phyloP scores from a whole-genome alignment of 2,113 vertebrate genomes.

The Callospermophilus lateralis region DNA sequence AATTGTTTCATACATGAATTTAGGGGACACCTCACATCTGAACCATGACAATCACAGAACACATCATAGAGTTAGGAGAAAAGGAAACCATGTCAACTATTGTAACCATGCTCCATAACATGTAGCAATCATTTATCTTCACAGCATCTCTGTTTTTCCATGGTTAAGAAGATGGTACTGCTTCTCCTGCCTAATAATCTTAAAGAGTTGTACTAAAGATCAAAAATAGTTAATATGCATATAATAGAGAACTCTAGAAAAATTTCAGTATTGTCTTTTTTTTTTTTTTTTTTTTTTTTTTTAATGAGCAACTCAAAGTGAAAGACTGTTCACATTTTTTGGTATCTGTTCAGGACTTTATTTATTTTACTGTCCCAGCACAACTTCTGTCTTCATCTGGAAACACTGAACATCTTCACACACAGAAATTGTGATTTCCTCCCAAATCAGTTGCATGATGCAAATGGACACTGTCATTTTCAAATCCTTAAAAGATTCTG shows the following conservation, averaged over 20 bases:
- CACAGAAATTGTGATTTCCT: constrained; percentile 11
- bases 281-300: too few species aligned
- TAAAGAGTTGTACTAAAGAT: background rate
- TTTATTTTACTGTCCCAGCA: background rate
- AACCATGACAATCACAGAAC: background rate
- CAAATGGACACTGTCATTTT: background rate
- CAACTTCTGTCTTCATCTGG: background rate
- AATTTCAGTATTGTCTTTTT: background rate
- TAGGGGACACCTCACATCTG: too few species aligned
- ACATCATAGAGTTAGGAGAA: background rate
- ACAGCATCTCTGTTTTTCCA: background rate
- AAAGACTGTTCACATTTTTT: background rate
- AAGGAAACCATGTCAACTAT: background rate
- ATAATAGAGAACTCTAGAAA: background rate
- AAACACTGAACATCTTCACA: background rate
- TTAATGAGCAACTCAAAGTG: background rate
- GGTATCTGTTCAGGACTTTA: background rate
- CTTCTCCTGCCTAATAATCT: background rate
- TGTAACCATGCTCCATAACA: background rate
- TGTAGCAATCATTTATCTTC: background rate
- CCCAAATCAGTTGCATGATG: background rate
- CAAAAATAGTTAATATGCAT: background rate
- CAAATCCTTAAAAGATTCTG: background rate
- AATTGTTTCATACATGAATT: too few species aligned
- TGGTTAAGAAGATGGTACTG: background rate